Evolutionary conservation across 2,113 vertebrate genomes (phyloP).

Genomic region (Corynorhinus townsendii): DNA sequence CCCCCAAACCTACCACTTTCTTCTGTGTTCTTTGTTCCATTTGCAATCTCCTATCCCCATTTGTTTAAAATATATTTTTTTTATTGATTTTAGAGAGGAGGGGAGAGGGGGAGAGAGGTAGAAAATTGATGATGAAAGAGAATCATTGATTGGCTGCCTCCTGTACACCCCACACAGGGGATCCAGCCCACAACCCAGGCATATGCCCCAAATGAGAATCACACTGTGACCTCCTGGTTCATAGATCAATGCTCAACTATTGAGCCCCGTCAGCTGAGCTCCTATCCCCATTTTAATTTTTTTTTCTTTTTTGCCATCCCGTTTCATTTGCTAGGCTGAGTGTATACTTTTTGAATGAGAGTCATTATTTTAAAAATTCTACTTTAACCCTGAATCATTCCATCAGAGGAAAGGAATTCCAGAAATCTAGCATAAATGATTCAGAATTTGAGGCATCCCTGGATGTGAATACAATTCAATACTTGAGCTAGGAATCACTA

Average conservation of each 20-base stretch:
- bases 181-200: too few relatives aligned
- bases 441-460: not conserved
- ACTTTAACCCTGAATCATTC: slow-evolving; percentile 14
- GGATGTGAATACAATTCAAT: not conserved
- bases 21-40: not conserved
- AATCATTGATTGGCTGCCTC: too few relatives aligned
- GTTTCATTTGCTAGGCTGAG: not conserved
- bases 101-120: too few relatives aligned
- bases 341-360: slow-evolving; percentile 28
- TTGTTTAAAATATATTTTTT: not conserved
- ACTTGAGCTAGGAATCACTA: not conserved
- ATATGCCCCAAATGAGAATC: too few relatives aligned
- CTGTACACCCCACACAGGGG: too few relatives aligned
- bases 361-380: slow-evolving; percentile 24
- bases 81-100: too few relatives aligned
- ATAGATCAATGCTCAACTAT: too few relatives aligned
- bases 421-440: slow-evolving; percentile 25
- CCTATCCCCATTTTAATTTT: not conserved
- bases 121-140: too few relatives aligned
- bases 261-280: not conserved
- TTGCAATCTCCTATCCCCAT: not conserved
- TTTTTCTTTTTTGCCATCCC: not conserved
- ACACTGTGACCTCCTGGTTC: too few relatives aligned
- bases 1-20: not conserved
- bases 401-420: slow-evolving; percentile 41